A percentile compares a stretch with the other conserved stretches of the same genome.
Evolutionary conservation across 2,113 vertebrate genomes (phyloP).

Genomic region (Dipodomys stephensi): DNA sequence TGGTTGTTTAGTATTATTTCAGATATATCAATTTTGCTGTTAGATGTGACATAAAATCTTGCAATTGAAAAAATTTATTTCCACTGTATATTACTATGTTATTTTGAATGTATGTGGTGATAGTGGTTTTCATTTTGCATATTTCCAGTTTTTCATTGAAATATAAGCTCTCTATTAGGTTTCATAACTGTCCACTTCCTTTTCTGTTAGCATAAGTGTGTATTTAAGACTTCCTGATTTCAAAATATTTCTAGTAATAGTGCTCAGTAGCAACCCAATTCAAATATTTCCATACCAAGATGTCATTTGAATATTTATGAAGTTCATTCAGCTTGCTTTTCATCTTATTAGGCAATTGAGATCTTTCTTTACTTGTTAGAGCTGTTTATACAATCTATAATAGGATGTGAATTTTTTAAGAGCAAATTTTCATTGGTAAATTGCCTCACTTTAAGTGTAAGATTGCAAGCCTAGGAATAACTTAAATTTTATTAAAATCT

Average conservation of each 20-base stretch:
- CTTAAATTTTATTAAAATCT: neutral
- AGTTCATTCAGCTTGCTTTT: constrained; percentile 77
- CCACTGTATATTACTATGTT: neutral
- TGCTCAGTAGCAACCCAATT: neutral
- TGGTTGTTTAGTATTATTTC: neutral
- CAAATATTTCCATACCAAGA: neutral
- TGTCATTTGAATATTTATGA: neutral
- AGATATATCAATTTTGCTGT: neutral
- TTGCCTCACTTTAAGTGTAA: neutral
- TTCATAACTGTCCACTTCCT: neutral
- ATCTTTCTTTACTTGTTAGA: constrained; percentile 75
- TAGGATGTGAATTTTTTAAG: constrained; percentile 45
- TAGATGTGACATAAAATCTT: neutral
- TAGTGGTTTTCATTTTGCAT: neutral
- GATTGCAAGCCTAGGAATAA: neutral
- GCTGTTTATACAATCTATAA: constrained; percentile 50
- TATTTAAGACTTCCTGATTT: neutral
- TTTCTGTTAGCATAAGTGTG: neutral
- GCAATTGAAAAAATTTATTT: neutral
- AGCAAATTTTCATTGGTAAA: neutral
- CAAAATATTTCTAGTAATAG: neutral
- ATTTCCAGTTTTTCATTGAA: neutral
- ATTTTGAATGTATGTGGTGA: neutral
- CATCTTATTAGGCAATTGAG: constrained; percentile 79
- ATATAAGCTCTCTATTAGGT: neutral